Conservation (phyloP, 2,888 invertebrate species). For the Leptinotarsa rubiginosa region DNA sequence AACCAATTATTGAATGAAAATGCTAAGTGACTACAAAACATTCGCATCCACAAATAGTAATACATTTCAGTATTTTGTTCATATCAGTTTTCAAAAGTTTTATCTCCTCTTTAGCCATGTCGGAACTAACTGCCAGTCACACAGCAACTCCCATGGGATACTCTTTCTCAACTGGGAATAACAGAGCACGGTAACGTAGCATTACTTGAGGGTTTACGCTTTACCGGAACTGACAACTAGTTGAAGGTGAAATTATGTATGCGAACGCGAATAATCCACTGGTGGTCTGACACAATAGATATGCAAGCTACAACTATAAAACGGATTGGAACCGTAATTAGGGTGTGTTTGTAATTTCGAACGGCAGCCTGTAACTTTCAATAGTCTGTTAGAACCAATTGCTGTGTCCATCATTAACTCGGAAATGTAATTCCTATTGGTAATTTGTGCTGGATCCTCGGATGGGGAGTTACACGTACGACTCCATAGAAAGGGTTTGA, state of each 20-base stretch:
- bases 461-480: background rate
- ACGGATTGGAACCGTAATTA: constrained; percentile 17
- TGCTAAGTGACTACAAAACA: too few species aligned
- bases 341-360: constrained; percentile 1
- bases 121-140: background rate
- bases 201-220: background rate
- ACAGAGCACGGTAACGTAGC: background rate
- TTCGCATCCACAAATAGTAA: too few species aligned
- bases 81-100: background rate
- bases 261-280: constrained; percentile 3
- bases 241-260: constrained; percentile 6
- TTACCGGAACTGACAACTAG: constrained; percentile 9
- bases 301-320: constrained; percentile 3
- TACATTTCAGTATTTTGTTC: too few species aligned
- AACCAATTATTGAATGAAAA: too few species aligned
- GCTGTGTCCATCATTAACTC: background rate
- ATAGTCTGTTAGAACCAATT: constrained; percentile 12
- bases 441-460: background rate
- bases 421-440: background rate
- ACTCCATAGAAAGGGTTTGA: background rate
- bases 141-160: background rate
- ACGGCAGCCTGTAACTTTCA: constrained; percentile 9
- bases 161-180: background rate
- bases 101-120: background rate
- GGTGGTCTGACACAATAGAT: background rate